Base-by-base conservation (phyloP, 2,113 vertebrate species). In the Etheostoma cragini region DNA sequence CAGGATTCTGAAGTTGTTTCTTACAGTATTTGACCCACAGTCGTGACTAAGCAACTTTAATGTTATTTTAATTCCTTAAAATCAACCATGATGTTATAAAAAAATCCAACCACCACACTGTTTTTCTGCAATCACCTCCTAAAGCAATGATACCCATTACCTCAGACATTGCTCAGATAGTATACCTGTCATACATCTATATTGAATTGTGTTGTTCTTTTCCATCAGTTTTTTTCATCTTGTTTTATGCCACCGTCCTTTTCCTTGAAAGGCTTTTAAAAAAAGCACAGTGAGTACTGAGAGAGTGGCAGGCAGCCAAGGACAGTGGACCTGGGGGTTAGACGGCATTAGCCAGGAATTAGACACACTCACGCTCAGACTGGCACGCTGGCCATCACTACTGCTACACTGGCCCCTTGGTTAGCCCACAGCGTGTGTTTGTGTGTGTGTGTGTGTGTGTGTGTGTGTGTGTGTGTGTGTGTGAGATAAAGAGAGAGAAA, bases 291-390 rank as follows among this genome's bases (percentile, higher is more conserved):
- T 90, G 88, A 91, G 87, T 85, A 88, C 88, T 88, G 81, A 84
- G 82, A 80, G 82, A 92, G 88, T 89, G 91, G 95, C 95, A 95
- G 85, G 74, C 83, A 87, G 89, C 95, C 95, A 94, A 91, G 77
- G 84, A 89, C 87, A 92, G 83, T 88, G 86, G 88, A 88, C 93
- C 93, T 90, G 46, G 78, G 91, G 93, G 92, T 90, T 86, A 88
- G 92, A 80, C 91, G 88, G 79, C 89, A 91, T 91, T 90, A 91
- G 85, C 68, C 15, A 58, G 61, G 85, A 88, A 87, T 89, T 88
- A 89, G 87, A 90, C 87, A 89, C 87, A 90, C 91, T 89, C 92
- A 78, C 89, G 71, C 79, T 88, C 92, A 93, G 82, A 90, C 94
- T 93, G 90, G 92, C 92, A 93, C 89, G 91, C 93, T 91, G 83